Percentiles rank a stretch among this genome's conserved stretches.
Evolutionary conservation across 2,888 invertebrate genomes (phyloP).

Genomic region (Ditula angustiorana): DNA sequence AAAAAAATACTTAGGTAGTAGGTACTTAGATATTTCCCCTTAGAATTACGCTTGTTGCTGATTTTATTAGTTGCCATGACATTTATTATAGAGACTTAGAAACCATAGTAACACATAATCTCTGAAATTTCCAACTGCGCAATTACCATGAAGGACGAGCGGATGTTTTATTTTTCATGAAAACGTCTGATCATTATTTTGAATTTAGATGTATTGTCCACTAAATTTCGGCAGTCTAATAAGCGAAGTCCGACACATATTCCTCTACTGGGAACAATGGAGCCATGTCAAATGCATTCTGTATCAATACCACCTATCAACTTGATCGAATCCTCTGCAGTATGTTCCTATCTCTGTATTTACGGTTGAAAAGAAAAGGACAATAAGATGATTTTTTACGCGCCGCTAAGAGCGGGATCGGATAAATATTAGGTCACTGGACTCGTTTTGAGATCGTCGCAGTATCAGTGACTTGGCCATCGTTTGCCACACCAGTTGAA

Average conservation of each 20-base stretch:
- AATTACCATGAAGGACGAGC: too few species aligned
- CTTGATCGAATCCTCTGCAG: neutral
- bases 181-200: too few species aligned
- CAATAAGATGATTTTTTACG: neutral
- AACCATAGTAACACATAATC: too few species aligned
- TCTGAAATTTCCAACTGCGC: too few species aligned
- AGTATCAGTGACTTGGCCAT: slow-evolving; percentile 14
- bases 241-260: neutral
- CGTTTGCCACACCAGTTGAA: slow-evolving; percentile 1
- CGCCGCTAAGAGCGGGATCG: neutral
- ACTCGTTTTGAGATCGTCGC: slow-evolving; percentile 16
- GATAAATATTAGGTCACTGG: slow-evolving; percentile 23
- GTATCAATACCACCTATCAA: neutral
- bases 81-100: too few species aligned
- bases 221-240: neutral
- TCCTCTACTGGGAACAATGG: neutral
- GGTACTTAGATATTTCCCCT: too few species aligned
- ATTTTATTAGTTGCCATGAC: too few species aligned
- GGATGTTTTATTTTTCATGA: too few species aligned
- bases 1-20: too few species aligned
- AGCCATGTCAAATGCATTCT: slow-evolving; percentile 1
- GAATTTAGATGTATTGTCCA: too few species aligned
- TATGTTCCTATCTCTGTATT: neutral
- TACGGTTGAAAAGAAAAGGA: slow-evolving; percentile 8
- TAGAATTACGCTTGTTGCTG: too few species aligned